Evolutionary conservation across 2,797 vertebrate genomes (phyloP), one percentile per base, ranked within the genome.

Genomic region (Semaprochilodus insignis): DNA sequence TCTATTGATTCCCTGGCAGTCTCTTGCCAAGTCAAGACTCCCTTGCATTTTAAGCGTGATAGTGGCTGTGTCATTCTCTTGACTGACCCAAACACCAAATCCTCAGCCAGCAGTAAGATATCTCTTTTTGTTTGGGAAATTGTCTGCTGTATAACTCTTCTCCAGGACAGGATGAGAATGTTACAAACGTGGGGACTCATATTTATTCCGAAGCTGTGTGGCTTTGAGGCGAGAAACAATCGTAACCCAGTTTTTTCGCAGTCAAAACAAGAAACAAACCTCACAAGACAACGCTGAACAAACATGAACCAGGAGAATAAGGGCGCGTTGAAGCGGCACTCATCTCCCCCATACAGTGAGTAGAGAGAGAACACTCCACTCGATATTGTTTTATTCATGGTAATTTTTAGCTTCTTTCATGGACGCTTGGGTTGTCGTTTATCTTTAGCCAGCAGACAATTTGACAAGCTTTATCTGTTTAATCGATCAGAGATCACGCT

Each of bases 371-470:
- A 78, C n/a, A 19, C 84, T 78, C 79, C 87, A 79, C 66, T 74
- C 3, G 4, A 82, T 84, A 60, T 78, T 83, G 63, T 88, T 84
- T 91, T 89, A 92, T 93, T 92, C 87, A 91, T 89, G 86, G 60
- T 87, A 78, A 90, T 88, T 87, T 79, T 74, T 73, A 77, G 80
- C 78, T 40, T 67, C 80, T 86, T 83, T 87, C 75, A 4, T 36
- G 51, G 85, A 55, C 48, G 44, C 31, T 6, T 14, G 16, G n/a
- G 55, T 51, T 2, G 62, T 73, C 25, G 86, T 88, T 89, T 85
- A 86, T 91, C 73, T 88, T 79, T 17, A 80, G 66, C 74, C 74
- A 55, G 83, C 77, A 88, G 87, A 60, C 74, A 82, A 81, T 82
- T 90, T 87, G 83, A 86, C 82, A 78, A 81, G 83, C 85, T 87